These are phyloP conservation scores for Cetonia aurata DNA, from an alignment of 2,888 invertebrate species.

Conservation along the genomic window DNA sequence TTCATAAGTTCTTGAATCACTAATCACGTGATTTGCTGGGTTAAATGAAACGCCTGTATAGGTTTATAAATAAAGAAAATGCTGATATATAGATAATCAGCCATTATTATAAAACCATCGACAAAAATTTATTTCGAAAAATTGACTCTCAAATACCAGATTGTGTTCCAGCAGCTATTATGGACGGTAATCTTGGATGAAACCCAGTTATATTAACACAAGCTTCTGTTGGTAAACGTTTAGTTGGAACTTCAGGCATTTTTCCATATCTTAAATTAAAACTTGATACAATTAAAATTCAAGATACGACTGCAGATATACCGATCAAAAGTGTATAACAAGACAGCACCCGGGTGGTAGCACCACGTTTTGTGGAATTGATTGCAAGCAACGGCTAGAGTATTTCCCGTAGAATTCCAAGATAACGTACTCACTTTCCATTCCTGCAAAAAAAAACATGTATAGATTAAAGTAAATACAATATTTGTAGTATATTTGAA, in stretches of 20 bases:
- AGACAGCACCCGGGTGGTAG: conserved; percentile 61
- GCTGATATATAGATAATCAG: too few species aligned
- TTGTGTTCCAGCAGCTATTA: conserved; percentile 67
- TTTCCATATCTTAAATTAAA: conserved; percentile 56
- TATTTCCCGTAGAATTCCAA: conserved; percentile 65
- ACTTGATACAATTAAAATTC: not conserved
- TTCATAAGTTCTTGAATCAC: not conserved
- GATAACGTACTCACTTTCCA: conserved; percentile 57
- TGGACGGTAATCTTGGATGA: conserved; percentile 67
- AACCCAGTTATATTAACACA: conserved; percentile 67
- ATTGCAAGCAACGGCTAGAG: conserved; percentile 61
- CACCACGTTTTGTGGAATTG: conserved; percentile 65
- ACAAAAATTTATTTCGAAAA: too few species aligned
- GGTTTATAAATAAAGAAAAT: not conserved
- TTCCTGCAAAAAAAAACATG: conserved; percentile 44
- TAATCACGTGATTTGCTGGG: too few species aligned
- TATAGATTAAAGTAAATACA: too few species aligned
- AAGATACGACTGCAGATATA: conserved; percentile 41
- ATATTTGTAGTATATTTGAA: too few species aligned
- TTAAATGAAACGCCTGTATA: conserved; percentile 8
- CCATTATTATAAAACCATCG: too few species aligned
- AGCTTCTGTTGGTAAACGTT: conserved; percentile 60
- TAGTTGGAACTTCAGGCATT: conserved; percentile 58
- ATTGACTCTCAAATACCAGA: conserved; percentile 56
- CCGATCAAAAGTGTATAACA: conserved; percentile 61